Conservation (phyloP, 1,140 invertebrate genomes). For the Anastrepha ludens region DNA sequence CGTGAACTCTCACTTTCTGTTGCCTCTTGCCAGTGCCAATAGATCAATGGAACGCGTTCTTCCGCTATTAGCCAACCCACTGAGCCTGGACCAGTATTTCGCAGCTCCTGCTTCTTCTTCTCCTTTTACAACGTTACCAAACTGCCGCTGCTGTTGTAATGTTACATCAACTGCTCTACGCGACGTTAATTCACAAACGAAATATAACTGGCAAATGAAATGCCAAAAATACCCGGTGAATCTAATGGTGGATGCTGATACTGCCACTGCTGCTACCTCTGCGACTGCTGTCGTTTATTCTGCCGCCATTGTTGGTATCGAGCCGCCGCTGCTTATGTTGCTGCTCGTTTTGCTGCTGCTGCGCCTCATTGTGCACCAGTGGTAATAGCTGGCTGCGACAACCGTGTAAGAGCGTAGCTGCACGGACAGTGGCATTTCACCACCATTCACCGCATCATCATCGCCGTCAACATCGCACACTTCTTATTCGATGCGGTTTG, state of each 20-base stretch:
- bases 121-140: not conserved
- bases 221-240: constrained; percentile 51
- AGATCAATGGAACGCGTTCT: not conserved
- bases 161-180: constrained; percentile 23
- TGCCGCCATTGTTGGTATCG: not conserved
- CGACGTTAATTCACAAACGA: constrained; percentile 55
- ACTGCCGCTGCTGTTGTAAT: not conserved
- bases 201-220: constrained; percentile 54
- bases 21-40: no score
- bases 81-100: not conserved
- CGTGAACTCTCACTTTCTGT: not conserved
- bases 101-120: not conserved
- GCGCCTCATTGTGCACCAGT: constrained; percentile 32
- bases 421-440: not conserved
- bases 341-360: constrained; percentile 46
- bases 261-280: constrained; percentile 24
- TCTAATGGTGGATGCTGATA: constrained; percentile 27
- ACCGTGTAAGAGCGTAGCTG: constrained; percentile 12
- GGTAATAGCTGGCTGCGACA: constrained; percentile 23
- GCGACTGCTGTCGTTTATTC: constrained; percentile 27
- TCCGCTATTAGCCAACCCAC: not conserved
- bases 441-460: constrained; percentile 36
- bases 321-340: not conserved
- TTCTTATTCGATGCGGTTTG: constrained; percentile 37
- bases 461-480: not conserved